phyloP scores from a whole-genome alignment of 1,140 invertebrate species.

The Plodia interpunctella region DNA sequence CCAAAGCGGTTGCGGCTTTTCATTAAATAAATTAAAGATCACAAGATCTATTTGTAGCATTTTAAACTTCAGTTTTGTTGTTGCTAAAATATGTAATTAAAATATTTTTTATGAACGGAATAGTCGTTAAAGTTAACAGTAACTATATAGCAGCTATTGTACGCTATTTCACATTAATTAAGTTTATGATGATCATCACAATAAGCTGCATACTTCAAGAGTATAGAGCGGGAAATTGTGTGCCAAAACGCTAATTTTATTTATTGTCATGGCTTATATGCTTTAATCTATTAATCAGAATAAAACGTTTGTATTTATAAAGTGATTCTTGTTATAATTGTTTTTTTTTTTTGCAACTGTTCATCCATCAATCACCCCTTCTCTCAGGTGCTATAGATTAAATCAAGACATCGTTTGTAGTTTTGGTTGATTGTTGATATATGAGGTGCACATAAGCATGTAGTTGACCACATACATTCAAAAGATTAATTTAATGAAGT shows the following conservation, averaged over 20 bases:
- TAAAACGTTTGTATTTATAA: too few relatives aligned
- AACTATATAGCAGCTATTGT: background rate
- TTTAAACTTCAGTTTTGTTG: background rate
- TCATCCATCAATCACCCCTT: too few relatives aligned
- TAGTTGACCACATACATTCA: conserved; percentile 26
- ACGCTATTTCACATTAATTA: conserved; percentile 11
- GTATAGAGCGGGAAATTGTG: conserved; percentile 20
- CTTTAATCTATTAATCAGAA: too few relatives aligned
- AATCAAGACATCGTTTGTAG: too few relatives aligned
- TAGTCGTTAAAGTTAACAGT: background rate
- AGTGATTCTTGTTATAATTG: too few relatives aligned
- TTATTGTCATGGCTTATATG: too few relatives aligned
- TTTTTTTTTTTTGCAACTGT: too few relatives aligned
- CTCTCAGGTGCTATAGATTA: too few relatives aligned
- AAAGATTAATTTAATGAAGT: conserved; percentile 48
- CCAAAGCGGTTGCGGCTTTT: background rate
- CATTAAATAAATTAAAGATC: background rate
- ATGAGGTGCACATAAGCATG: background rate
- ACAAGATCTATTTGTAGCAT: background rate
- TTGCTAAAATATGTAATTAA: background rate
- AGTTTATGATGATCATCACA: conserved; percentile 9
- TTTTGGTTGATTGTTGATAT: too few relatives aligned
- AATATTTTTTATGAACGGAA: background rate
- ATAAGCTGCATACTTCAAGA: conserved; percentile 14
- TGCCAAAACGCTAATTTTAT: conserved; percentile 19